Evolutionary conservation across 2,888 invertebrate genomes (phyloP).

Genomic region (Amblyjoppa proteus): DNA sequence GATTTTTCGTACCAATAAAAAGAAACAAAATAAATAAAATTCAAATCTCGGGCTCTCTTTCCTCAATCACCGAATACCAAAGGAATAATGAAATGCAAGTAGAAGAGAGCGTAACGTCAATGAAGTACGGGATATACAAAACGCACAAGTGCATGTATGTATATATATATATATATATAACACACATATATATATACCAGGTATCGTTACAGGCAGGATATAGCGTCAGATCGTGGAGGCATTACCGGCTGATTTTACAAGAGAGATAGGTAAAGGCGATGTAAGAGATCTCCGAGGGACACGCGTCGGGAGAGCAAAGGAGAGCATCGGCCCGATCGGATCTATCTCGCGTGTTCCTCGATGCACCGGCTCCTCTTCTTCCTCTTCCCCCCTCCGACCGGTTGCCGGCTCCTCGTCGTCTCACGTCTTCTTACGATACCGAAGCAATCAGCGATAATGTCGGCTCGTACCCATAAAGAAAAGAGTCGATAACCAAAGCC

Average conservation of each 20-base stretch:
- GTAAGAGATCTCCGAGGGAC: constrained; percentile 11
- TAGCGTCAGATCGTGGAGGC: constrained; percentile 51
- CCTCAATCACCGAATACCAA: background rate
- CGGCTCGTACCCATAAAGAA: constrained; percentile 70
- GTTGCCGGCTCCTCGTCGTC: constrained; percentile 33
- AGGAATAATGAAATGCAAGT: constrained; percentile 8
- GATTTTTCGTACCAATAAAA: background rate
- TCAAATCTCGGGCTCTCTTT: background rate
- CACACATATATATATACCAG: background rate
- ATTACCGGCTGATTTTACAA: constrained; percentile 44
- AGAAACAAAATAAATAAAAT: background rate
- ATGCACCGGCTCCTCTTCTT: constrained; percentile 27
- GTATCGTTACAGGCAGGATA: constrained; percentile 13
- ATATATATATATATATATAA: constrained; percentile 38
- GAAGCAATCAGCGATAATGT: constrained; percentile 73
- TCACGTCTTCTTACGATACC: constrained; percentile 67
- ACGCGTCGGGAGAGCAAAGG: constrained; percentile 22
- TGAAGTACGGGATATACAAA: constrained; percentile 51
- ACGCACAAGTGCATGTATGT: constrained; percentile 30
- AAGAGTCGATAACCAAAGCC: constrained; percentile 72
- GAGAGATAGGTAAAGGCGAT: constrained; percentile 7
- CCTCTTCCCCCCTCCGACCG: background rate
- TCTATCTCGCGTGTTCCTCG: constrained; percentile 39
- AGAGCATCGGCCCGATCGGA: constrained; percentile 26
- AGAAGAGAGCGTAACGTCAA: constrained; percentile 22